Base-by-base conservation (phyloP, 2,888 invertebrate genomes). In the Fragum whitleyi region DNA sequence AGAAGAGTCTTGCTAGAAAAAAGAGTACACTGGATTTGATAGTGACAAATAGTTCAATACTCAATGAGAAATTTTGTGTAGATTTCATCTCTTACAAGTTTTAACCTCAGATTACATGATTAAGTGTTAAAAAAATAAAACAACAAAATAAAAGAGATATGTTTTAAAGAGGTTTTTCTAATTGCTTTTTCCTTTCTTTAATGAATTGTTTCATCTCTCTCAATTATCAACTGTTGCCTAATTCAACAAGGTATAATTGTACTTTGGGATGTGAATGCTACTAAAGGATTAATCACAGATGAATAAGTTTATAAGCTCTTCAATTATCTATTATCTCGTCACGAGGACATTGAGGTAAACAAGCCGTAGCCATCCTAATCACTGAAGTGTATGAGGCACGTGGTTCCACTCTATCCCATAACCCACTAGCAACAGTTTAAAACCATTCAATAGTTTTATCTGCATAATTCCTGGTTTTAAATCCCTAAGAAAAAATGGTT, bases 211-310 rank as follows among this genome's bases (percentile, higher is more conserved):
- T 47, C 47, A 47, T 47, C 47, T 19, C n/a, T 47, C 14, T 14
- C 14, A 19, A 19, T 19, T n/a, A n/a, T n/a, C 47, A 47, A 5
- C 14, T 47, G 47, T 9, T 19, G 47, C 47, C 47, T 47, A 19
- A 47, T 47, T 47, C 47, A 47, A n/a, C 47, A 47, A 47, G 47
- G 14, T 47, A 47, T n/a, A 47, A 47, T 47, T 47, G 47, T n/a
- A 19, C 47, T 47, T 47, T 47, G 47, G 14, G 47, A 14, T n/a
- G n/a, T 47, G n/a, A n/a, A 47, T 47, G 47, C 47, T 47, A 47
- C 47, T 36, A 36, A 36, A 47, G 47, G 47, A 47, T n/a, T 47
- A 47, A 19, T 47, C 47, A 47, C n/a, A 47, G 47, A 47, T 47
- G 47, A 47, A 47, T 47, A 47, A n/a, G 47, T 47, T n/a, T 47